A percentile compares a stretch with the other conserved stretches of the same genome.
Conservation (phyloP, 1,140 invertebrate species). For the Rhysida immarginata region DNA sequence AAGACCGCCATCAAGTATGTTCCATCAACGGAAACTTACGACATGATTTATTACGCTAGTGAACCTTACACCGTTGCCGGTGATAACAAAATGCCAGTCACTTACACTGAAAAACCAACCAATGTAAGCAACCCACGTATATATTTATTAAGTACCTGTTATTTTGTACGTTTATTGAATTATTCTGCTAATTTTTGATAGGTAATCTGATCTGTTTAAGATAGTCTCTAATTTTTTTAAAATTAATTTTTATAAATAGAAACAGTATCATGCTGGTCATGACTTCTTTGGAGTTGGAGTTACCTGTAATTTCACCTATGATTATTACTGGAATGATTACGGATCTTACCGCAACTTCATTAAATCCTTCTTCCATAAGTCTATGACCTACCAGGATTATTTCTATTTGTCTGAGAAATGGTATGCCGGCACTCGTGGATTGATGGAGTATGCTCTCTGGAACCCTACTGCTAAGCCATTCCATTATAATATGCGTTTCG, state of each 20-base stretch:
- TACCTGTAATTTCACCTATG: background rate
- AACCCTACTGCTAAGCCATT: slow-evolving; percentile 1
- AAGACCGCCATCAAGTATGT: slow-evolving; percentile 3
- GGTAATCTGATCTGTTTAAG: background rate
- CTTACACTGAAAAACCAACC: background rate
- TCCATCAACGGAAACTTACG: background rate
- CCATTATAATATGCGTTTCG: background rate
- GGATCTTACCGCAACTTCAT: background rate
- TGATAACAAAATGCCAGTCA: background rate
- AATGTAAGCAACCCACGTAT: background rate
- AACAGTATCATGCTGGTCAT: slow-evolving; percentile 1
- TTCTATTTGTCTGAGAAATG: background rate
- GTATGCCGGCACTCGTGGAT: background rate
- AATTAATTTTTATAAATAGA: too few relatives aligned
- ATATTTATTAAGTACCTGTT: too few relatives aligned
- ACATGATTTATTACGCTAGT: background rate
- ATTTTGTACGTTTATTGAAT: too few relatives aligned
- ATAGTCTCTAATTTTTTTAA: background rate
- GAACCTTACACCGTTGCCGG: background rate
- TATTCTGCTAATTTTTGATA: background rate
- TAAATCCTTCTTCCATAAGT: slow-evolving; percentile 3
- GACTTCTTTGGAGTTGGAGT: slow-evolving; percentile 8
- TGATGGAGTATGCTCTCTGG: background rate
- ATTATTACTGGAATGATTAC: slow-evolving; percentile 1
- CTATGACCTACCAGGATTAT: background rate